A percentile compares a stretch with the other conserved stretches of the same genome.
phyloP scores from a whole-genome alignment of 2,888 invertebrate genomes.

The Criorhina ranunculi region DNA sequence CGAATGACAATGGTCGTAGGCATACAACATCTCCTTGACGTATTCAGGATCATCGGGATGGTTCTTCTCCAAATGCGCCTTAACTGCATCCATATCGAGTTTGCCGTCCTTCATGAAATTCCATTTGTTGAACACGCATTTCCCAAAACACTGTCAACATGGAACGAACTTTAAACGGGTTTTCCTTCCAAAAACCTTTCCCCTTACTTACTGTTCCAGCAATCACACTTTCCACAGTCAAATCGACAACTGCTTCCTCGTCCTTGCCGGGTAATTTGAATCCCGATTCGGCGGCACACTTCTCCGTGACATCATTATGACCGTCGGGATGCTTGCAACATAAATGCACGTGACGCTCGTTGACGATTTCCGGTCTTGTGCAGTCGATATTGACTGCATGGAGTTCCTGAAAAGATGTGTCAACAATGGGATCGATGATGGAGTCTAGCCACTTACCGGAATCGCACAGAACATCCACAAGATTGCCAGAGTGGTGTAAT shows the following conservation, averaged over 20 bases:
- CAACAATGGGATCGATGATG: not conserved
- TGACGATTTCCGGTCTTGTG: slow-evolving; percentile 77
- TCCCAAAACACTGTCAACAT: slow-evolving; percentile 78
- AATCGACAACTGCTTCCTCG: slow-evolving; percentile 79
- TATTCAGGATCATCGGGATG: slow-evolving; percentile 79
- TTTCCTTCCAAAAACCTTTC: too few species aligned
- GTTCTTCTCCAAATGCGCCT: slow-evolving; percentile 58
- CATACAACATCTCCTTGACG: slow-evolving; percentile 79
- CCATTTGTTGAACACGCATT: slow-evolving; percentile 78
- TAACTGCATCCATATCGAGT: slow-evolving; percentile 79
- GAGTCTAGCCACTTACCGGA: slow-evolving; percentile 8
- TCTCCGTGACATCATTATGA: slow-evolving; percentile 78
- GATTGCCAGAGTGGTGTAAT: not conserved
- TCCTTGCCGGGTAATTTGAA: slow-evolving; percentile 77
- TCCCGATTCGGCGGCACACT: slow-evolving; percentile 78
- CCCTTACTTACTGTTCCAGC: slow-evolving; percentile 64
- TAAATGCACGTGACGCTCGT: slow-evolving; percentile 79
- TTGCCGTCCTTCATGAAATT: slow-evolving; percentile 76
- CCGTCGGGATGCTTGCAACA: slow-evolving; percentile 81
- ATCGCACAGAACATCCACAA: slow-evolving; percentile 12
- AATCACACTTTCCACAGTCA: slow-evolving; percentile 79
- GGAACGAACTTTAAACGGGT: not conserved
- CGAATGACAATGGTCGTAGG: slow-evolving; percentile 81
- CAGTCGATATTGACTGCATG: slow-evolving; percentile 78
- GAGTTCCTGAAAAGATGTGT: not conserved